Percentiles rank a stretch among this genome's conserved stretches.
These are phyloP conservation scores for Hylaea fasciaria DNA, from an alignment of 2,888 invertebrate genomes.

Conservation along the genomic window DNA sequence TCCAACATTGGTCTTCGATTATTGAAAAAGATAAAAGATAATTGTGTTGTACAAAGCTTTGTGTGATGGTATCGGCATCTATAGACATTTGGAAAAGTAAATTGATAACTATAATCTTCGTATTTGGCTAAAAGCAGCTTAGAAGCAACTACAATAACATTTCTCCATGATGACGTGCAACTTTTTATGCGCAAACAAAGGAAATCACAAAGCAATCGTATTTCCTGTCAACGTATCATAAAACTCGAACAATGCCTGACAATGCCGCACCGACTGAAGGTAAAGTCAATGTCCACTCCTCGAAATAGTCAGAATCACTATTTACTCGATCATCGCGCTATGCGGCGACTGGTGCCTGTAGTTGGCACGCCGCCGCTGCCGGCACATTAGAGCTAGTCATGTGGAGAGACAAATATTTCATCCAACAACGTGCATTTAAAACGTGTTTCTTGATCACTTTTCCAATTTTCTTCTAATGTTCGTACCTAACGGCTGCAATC, in stretches of 20 bases:
- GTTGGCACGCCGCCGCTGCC: constrained; percentile 14
- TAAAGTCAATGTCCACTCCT: constrained; percentile 14
- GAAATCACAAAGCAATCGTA: constrained; percentile 14
- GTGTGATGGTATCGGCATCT: too few species aligned
- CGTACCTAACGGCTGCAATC: too few species aligned
- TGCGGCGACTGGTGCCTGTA: constrained; percentile 3
- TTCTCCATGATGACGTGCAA: not conserved
- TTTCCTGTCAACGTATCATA: not conserved
- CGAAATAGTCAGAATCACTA: constrained; percentile 8
- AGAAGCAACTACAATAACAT: not conserved
- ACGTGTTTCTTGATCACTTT: too few species aligned
- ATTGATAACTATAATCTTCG: too few species aligned
- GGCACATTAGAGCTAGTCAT: not conserved
- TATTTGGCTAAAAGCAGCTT: too few species aligned
- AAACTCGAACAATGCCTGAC: constrained; percentile 1
- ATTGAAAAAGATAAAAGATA: too few species aligned
- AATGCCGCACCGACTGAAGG: not conserved
- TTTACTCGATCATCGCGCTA: constrained; percentile 3
- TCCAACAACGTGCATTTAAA: not conserved
- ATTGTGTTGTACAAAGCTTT: too few species aligned
- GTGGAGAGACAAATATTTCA: not conserved
- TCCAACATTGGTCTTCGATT: too few species aligned
- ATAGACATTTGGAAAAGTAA: too few species aligned
- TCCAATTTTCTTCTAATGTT: too few species aligned
- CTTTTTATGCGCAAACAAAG: constrained; percentile 8